Evolutionary conservation across 2,797 vertebrate genomes (phyloP).

Genomic region (Gymnothorax javanicus): DNA sequence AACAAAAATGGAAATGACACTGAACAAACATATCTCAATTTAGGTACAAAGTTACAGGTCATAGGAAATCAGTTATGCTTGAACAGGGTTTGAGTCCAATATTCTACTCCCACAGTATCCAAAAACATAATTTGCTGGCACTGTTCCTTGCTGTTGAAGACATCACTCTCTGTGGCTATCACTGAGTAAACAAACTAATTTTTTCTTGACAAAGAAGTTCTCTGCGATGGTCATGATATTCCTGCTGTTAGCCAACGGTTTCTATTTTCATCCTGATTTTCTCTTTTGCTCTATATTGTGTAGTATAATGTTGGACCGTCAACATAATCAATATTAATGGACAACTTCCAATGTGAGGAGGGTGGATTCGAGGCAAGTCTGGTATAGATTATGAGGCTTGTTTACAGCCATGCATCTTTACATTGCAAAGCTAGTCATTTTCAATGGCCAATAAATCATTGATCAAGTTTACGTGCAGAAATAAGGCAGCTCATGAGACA

Average conservation of each 20-base stretch:
- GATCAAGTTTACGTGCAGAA: background rate
- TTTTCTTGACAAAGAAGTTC: background rate
- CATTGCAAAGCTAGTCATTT: background rate
- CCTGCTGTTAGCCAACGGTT: background rate
- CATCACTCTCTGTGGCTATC: background rate
- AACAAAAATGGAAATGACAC: background rate
- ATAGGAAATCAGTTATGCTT: background rate
- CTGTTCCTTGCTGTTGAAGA: background rate
- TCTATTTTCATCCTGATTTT: background rate
- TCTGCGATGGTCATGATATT: background rate
- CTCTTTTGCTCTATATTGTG: background rate
- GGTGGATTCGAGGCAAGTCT: background rate
- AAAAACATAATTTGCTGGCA: background rate
- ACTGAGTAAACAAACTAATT: background rate
- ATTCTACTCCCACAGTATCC: background rate
- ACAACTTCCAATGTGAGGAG: background rate
- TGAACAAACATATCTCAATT: background rate
- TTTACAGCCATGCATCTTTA: background rate
- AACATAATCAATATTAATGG: background rate
- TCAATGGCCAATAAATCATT: background rate
- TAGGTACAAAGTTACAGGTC: background rate
- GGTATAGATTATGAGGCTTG: background rate
- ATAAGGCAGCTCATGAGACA: background rate
- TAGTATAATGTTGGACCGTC: background rate
- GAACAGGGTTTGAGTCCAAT: background rate